Conservation (phyloP, 2,797 vertebrate species). For the Cossypha dichroa region DNA sequence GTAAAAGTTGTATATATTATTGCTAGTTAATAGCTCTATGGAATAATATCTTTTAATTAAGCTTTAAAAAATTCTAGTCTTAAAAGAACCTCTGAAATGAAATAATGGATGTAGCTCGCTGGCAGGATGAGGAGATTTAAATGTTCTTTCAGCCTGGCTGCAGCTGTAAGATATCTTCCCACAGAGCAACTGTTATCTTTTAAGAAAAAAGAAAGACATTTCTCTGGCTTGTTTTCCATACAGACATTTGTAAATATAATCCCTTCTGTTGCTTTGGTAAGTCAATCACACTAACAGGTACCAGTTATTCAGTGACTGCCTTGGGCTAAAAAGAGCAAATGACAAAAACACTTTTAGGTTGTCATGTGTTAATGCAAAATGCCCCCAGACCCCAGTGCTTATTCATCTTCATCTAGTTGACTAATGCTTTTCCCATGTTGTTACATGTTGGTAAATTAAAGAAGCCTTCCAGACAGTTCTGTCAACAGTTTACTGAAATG, state of each 20-base stretch:
- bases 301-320: slow-evolving; percentile 82
- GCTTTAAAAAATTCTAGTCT: neutral
- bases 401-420: slow-evolving; percentile 87
- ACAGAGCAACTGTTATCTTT: slow-evolving; percentile 41
- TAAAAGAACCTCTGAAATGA: slow-evolving; percentile 36
- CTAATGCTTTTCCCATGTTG: slow-evolving; percentile 80
- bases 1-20: neutral
- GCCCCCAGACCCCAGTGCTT: slow-evolving; percentile 74
- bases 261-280: slow-evolving; percentile 71
- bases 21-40: neutral
- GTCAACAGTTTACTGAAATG: slow-evolving; percentile 86
- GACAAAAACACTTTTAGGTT: slow-evolving; percentile 84
- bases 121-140: neutral
- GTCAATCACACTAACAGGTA: slow-evolving; percentile 81
- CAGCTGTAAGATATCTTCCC: neutral
- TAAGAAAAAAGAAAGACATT: slow-evolving; percentile 37
- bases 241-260: slow-evolving; percentile 55
- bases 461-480: slow-evolving; percentile 81
- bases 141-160: slow-evolving; percentile 17
- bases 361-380: slow-evolving; percentile 86
- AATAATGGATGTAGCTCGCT: neutral
- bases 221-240: slow-evolving; percentile 50
- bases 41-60: neutral
- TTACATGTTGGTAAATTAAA: slow-evolving; percentile 86
- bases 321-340: slow-evolving; percentile 81